Evolutionary conservation across 2,797 vertebrate species (phyloP), one percentile per base, ranked within the genome.

Genomic region (Neosilurus mollespiculum): DNA sequence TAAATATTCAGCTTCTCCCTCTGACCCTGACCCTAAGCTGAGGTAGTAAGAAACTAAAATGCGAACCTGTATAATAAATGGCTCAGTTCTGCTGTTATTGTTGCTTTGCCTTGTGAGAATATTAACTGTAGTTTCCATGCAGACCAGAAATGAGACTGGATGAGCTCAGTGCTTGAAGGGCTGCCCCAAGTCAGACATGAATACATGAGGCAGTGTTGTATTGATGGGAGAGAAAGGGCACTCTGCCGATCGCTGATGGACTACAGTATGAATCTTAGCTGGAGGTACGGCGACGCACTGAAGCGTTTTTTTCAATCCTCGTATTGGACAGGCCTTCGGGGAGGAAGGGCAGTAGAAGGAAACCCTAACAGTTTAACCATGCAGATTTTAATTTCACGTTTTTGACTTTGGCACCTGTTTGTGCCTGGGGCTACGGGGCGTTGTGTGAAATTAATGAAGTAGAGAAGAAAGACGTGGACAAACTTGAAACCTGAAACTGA

Each of bases 371-470:
- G 54, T 34, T 58, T 20, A n/a, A 0, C 37, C 84, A 87, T 43
- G 51, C 18, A 9, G 34, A 20, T 56, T 37, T 70, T 34, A 22
- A 78, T 59, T 70, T 37, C 75, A 34, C 34, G 10, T 61, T n/a
- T 70, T 70, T 61, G 12, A 71, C 30, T 59, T 59, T 54, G 51
- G 54, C 56, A 78, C 65, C 54, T 83, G 64, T 64, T 64, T 49
- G 54, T 82, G 86, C 30, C 61, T 53, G 37, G 49, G 37, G 53
- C 43, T 37, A 10, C 73, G 59, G n/a, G 53, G 34, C 20, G 51
- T 30, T 67, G 61, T 83, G 61, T 80, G 26, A 67, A 61, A 61
- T 37, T 70, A 53, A 53, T 30, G 9, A 51, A 77, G 54, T 51
- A 62, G 20, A 79, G 59, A 16, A 49, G 75, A 62, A 43, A 61